Base-by-base conservation (phyloP, 2,797 vertebrate genomes). In the Dallia pectoralis region DNA sequence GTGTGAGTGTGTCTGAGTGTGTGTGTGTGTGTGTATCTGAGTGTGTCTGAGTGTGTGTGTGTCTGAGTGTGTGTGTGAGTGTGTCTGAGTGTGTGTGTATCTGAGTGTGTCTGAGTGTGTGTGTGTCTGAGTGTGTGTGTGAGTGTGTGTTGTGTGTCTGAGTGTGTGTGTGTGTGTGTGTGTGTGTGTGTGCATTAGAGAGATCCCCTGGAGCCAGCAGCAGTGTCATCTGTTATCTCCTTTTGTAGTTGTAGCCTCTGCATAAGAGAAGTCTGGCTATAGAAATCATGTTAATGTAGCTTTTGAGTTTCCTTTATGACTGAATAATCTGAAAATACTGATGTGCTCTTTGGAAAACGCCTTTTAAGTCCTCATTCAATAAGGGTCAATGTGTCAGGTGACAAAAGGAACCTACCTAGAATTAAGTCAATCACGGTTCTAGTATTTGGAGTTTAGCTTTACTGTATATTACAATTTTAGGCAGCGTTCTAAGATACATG, bases 141-240 rank as follows among this genome's bases (percentile, higher is more conserved):
- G 80, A 69, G 70, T 70, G 76, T 51, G 77, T 61, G 68, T 53
- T 78, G 82, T 82, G 77, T 75, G 79, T 75, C 74, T 4, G 2
- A 72, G 70, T 59, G 69, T 74, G 70, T 69, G 67, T 29, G 47
- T 47, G 68, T 25, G 56, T 48, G 22, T 69, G 78, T 40, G 74
- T 66, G 62, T 72, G 65, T 64, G 80, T 71, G 70, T 70, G 76
- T 51, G 77, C 51, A 48, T 53, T 29, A 44, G 40, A 44, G 82
- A 91, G 82, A 86, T 95, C 86, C 92, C 88, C 89, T 91, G 89
- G 89, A 91, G 90, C 85, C 80, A 86, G 85, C 75, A 81, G 81
- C 89, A 89, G 89, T 89, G 86, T 89, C 72, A 72, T 82, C 89
- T 85, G 87, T 92, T 91, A 92, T 91, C 86, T 89, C 88, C 83